Conservation (phyloP, 2,888 invertebrate species). For the Pseudoips prasinana region DNA sequence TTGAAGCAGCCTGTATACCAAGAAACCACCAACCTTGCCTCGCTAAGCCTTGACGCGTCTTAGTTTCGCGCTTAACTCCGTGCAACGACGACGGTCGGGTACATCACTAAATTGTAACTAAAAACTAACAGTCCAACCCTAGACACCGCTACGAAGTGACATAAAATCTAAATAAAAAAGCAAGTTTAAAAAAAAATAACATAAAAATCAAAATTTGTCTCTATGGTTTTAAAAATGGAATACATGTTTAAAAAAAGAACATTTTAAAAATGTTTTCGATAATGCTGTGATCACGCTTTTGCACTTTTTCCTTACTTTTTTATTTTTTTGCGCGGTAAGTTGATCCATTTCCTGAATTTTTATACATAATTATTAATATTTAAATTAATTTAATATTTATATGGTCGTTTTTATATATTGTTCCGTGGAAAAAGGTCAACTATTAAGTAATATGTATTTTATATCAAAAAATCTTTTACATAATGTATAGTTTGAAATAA, state of each 20-base stretch:
- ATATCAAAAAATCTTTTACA: too few relatives aligned
- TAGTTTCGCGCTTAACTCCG: slow-evolving; percentile 50
- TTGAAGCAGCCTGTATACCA: slow-evolving; percentile 35
- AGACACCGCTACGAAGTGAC: slow-evolving; percentile 42
- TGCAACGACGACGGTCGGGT: slow-evolving; percentile 32
- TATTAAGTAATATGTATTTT: too few relatives aligned
- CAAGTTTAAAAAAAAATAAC: slow-evolving; percentile 25
- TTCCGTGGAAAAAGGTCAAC: too few relatives aligned
- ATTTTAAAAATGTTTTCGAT: slow-evolving; percentile 24
- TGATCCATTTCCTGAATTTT: too few relatives aligned
- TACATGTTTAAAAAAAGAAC: slow-evolving; percentile 22
- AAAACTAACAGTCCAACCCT: slow-evolving; percentile 23
- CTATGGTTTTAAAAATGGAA: slow-evolving; percentile 26
- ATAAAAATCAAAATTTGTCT: slow-evolving; percentile 33
- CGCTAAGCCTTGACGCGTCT: slow-evolving; percentile 30
- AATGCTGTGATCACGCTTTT: slow-evolving; percentile 30
- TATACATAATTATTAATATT: too few relatives aligned
- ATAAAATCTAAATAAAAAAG: slow-evolving; percentile 31
- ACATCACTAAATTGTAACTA: slow-evolving; percentile 39
- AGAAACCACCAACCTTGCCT: slow-evolving; percentile 43
- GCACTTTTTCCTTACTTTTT: slow-evolving; percentile 19
- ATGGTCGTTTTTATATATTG: too few relatives aligned
- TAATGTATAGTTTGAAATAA: too few relatives aligned
- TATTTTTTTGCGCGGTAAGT: background rate
- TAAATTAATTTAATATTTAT: too few relatives aligned